These are phyloP conservation scores for Zaprionus lineosus DNA, from an alignment of 2,888 invertebrate species.

Conservation along the genomic window DNA sequence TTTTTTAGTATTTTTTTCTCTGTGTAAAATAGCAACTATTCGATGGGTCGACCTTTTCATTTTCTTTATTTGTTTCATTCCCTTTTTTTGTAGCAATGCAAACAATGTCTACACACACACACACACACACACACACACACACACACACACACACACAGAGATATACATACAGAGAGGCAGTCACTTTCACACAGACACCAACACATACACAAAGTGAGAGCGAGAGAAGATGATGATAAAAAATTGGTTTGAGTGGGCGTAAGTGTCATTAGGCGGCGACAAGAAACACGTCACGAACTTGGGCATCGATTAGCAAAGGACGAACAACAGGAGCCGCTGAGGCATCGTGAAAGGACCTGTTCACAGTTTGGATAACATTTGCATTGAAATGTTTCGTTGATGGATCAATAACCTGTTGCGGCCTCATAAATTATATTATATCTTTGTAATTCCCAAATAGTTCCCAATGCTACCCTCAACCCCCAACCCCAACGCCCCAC, in stretches of 20 bases:
- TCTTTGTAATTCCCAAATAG: no score
- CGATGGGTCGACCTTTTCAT: constrained; percentile 58
- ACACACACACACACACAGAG: neutral
- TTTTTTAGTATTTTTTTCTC: no score
- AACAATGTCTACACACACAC: constrained; percentile 52
- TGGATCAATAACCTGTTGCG: constrained; percentile 74
- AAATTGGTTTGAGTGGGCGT: constrained; percentile 32
- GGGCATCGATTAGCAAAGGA: constrained; percentile 65
- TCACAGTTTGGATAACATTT: constrained; percentile 15
- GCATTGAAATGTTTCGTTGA: constrained; percentile 38
- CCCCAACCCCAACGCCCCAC: no score
- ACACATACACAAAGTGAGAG: neutral
- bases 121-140: neutral
- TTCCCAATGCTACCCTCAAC: no score
- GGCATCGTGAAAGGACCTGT: constrained; percentile 15
- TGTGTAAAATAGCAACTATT: constrained; percentile 44
- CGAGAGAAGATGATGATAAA: constrained; percentile 7
- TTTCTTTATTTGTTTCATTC: constrained; percentile 47
- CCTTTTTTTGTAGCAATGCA: constrained; percentile 47
- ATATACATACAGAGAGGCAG: neutral
- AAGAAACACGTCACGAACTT: constrained; percentile 62
- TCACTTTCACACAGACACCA: neutral
- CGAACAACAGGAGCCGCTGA: constrained; percentile 18
- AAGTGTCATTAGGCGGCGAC: constrained; percentile 64
- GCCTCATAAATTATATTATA: no score